Base-by-base conservation (phyloP, 2,888 invertebrate genomes). In the Drosophila fulvimacula region DNA sequence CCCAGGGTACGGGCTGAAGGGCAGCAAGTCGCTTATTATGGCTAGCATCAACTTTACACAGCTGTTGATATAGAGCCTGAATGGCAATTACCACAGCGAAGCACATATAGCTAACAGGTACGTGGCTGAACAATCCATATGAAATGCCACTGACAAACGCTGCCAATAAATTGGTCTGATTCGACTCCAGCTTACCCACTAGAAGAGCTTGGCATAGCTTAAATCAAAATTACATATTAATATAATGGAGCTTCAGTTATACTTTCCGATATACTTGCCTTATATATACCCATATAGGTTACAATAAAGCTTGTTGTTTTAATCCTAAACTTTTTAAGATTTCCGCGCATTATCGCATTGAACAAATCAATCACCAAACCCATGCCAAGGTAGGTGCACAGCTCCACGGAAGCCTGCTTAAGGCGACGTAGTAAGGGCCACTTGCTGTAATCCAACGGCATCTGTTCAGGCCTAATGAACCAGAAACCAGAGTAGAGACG, bases 121-220 rank as follows among this genome's bases (percentile, higher is more conserved):
- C 36, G 4, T 73, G 71, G 4, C 49, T 55, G 0, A 76, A 52
- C 4, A 76, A n/a, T 3, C 52, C 42, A 38, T 69, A 82, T 11
- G 88, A 32, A 4, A 30, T 19, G 0, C 88, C 84, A n/a, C 88
- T 72, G 4, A 80, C 5, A 51, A 84, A 85, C 0, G 77, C 77
- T 0, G 83, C 88, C 10, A 80, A 3, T 13, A 68, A 32, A 36
- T 73, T 79, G 2, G 38, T 15, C 0, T 13, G 39, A 0, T 24
- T 52, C 0, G 44, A 3, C 6, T 65, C 11, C 32, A 84, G 24
- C 13, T 19, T 53, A 9, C 27, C 38, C 0, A 49, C 36, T 6
- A 80, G 39, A 11, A 76, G 3, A 17, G 67, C 65, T 53, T 84
- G 86, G 0, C 69, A 42, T 4, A 77, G 3, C 83, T 83, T 5